Conservation (phyloP, 2,888 invertebrate species). For the Philereme vetulata region DNA sequence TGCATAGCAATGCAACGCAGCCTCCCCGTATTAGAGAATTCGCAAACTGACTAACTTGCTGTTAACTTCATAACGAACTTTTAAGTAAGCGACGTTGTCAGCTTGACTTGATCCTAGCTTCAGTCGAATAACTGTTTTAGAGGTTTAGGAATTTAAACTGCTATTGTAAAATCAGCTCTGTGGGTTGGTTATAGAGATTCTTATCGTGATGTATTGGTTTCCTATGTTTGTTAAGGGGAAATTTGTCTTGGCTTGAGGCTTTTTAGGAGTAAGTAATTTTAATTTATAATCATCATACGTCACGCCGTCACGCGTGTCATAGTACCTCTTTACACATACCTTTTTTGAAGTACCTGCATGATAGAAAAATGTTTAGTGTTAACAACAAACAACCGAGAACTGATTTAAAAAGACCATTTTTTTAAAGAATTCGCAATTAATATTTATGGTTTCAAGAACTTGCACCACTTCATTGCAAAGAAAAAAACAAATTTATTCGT, state of each 20-base stretch:
- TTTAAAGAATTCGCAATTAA: too few relatives aligned
- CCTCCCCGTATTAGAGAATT: conserved; percentile 43
- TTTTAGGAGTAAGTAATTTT: neutral
- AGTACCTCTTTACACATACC: too few relatives aligned
- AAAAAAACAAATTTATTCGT: too few relatives aligned
- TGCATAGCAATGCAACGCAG: conserved; percentile 51
- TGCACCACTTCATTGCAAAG: too few relatives aligned
- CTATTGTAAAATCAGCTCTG: conserved; percentile 39
- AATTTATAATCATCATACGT: too few relatives aligned
- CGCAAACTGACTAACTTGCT: conserved; percentile 57
- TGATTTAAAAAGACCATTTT: too few relatives aligned
- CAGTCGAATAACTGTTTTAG: conserved; percentile 54
- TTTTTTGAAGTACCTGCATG: too few relatives aligned
- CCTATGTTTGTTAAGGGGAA: conserved; percentile 44
- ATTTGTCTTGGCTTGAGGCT: neutral
- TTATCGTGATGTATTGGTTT: neutral
- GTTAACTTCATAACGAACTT: conserved; percentile 62
- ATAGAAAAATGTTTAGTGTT: too few relatives aligned
- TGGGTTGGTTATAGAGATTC: rapidly evolving
- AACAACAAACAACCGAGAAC: too few relatives aligned
- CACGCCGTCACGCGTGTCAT: too few relatives aligned
- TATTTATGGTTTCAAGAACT: too few relatives aligned
- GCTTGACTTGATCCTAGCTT: conserved; percentile 58
- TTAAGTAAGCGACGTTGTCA: conserved; percentile 67
- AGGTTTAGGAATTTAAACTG: conserved; percentile 38